These are phyloP conservation scores for Meles meles DNA, from an alignment of 2,113 vertebrate species.

Conservation along the genomic window DNA sequence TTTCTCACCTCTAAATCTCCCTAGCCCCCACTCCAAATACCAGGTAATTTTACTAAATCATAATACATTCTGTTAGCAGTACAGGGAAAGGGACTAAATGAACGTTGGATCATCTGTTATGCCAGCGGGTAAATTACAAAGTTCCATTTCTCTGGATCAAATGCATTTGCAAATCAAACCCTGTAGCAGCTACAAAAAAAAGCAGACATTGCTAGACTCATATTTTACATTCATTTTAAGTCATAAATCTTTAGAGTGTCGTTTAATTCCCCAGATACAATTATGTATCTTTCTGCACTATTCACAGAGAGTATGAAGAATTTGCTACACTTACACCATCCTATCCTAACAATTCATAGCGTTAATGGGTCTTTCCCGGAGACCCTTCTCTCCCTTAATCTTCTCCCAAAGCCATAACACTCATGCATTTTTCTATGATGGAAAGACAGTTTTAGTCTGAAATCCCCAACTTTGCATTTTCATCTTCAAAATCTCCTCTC, in stretches of 20 bases:
- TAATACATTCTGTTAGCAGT: constrained; percentile 19
- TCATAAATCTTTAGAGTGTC: constrained; percentile 33
- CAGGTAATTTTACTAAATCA: constrained; percentile 26
- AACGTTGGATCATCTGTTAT: constrained; percentile 6
- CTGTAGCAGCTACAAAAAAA: background rate
- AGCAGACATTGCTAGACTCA: background rate
- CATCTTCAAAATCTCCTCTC: constrained; percentile 41
- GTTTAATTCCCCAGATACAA: background rate
- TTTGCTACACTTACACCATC: background rate
- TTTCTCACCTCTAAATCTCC: background rate
- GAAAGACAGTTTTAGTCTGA: constrained; percentile 13
- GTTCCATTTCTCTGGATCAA: constrained; percentile 46
- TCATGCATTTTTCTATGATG: constrained; percentile 1
- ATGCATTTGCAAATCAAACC: constrained; percentile 58
- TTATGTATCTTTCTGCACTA: constrained; percentile 7
- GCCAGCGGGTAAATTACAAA: constrained; percentile 22
- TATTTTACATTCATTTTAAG: constrained; percentile 41
- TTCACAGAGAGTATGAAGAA: background rate
- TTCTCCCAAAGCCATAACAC: constrained; percentile 1
- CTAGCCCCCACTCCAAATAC: background rate
- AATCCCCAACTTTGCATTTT: constrained; percentile 63
- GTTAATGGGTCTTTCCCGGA: background rate
- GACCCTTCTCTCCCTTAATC: background rate
- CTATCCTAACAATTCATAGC: background rate
- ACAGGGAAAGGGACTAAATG: background rate